Evolutionary conservation across 1,140 invertebrate species (phyloP), one percentile per base, ranked within the genome.

Genomic region (Phocides pigmalion): DNA sequence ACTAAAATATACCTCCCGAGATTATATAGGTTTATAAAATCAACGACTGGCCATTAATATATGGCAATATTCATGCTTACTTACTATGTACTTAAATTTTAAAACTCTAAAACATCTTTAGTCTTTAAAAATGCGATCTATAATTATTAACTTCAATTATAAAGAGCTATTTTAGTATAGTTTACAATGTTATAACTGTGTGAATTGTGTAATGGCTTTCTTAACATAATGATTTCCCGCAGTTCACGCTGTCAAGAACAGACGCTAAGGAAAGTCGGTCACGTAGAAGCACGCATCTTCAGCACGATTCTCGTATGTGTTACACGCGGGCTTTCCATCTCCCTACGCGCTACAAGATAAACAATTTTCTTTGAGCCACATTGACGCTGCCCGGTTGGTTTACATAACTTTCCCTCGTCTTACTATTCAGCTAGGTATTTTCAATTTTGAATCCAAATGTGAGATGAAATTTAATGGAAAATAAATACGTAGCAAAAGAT

Each of bases 251-350:
- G 25, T 32, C 41, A 58, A 44, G 37, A 42, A 14, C 51, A 15
- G 19, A n/a, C n/a, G n/a, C 14, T 14, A 46, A 46, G 42, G 37
- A 59, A 59, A 35, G 15, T 59, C 54, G 54, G 54, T 47, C 54
- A 59, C 41, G 54, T 59, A 47, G 8, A 1, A 1, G n/a, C 20
- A 16, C 22, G 20, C 25, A 9, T n/a, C 53, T 44, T 46, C 42
- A 35, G 41, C 54, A 59, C 41, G 54, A 35, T 28, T 28, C 19
- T 53, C 32, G 39, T 53, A 39, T 46, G 42, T 59, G 32, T 58
- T 46, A 22, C 39, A 35, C 6, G 9, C 25, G 20, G 42, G 14
- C 19, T 46, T 56, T 59, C 25, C 54, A 47, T 46, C 32, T 59
- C 42, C 17, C 54, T 59, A 46, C 42, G 41, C 53, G 22, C 28